Evolutionary conservation across 2,888 invertebrate genomes (phyloP).

Genomic region (Drosophila meridionalis): DNA sequence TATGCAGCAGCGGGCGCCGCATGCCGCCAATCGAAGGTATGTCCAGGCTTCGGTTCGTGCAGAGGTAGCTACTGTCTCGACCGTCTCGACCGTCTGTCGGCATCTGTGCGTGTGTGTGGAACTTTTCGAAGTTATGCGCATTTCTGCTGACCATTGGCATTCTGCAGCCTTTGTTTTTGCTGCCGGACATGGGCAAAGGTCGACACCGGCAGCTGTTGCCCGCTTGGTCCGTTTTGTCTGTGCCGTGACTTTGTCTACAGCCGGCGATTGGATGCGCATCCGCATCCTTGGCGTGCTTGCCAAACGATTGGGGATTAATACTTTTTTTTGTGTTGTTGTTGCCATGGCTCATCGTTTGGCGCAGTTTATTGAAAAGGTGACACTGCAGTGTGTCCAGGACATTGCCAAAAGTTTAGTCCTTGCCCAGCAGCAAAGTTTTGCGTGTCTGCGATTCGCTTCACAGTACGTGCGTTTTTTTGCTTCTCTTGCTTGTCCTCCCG

Average conservation of each 20-base stretch:
- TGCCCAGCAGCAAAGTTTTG: conserved; percentile 55
- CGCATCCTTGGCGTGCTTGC: conserved; percentile 40
- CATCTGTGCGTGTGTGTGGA: conserved; percentile 54
- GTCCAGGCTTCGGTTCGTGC: conserved; percentile 13
- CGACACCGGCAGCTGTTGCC: conserved; percentile 70
- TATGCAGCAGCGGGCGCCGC: conserved; percentile 36
- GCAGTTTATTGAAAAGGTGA: conserved; percentile 81
- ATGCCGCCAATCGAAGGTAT: conserved; percentile 47
- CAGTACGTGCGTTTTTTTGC: conserved; percentile 20
- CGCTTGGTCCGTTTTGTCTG: conserved; percentile 66
- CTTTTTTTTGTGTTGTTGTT: conserved; percentile 43
- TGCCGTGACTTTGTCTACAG: conserved; percentile 26
- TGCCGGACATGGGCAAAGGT: conserved; percentile 65
- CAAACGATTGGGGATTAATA: conserved; percentile 78
- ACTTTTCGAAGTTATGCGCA: conserved; percentile 77
- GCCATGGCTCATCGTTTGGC: conserved; percentile 53
- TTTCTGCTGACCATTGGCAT: conserved; percentile 81
- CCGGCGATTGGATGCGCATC: conserved; percentile 67
- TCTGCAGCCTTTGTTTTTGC: conserved; percentile 78
- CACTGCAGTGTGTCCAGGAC: conserved; percentile 64
- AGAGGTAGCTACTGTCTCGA: conserved; percentile 54
- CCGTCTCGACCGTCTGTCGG: conserved; percentile 62
- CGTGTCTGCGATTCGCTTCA: conserved; percentile 28
- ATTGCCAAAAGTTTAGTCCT: conserved; percentile 67
- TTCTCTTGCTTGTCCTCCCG: conserved; percentile 29